These are phyloP conservation scores for Bradypus variegatus DNA, from an alignment of 2,797 vertebrate genomes.

Conservation along the genomic window DNA sequence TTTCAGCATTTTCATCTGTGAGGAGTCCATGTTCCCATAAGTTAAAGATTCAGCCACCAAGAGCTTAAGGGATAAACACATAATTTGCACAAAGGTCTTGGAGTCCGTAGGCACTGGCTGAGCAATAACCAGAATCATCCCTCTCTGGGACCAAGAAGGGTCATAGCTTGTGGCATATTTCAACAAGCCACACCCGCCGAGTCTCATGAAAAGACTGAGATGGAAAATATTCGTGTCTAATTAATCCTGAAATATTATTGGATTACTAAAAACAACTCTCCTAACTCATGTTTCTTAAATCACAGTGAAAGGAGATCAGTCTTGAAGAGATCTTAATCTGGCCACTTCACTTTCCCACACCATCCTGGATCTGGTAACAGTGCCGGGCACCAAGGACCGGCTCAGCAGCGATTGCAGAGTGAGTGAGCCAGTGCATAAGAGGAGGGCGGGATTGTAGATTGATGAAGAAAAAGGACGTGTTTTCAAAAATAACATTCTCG, in stretches of 20 bases:
- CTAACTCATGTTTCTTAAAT: not conserved
- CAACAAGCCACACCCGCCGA: constrained; percentile 42
- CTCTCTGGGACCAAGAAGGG: constrained; percentile 39
- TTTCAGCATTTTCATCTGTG: constrained; percentile 52
- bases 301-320: not conserved
- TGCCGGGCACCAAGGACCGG: not conserved
- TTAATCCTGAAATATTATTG: constrained; percentile 43
- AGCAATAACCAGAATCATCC: constrained; percentile 65
- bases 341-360: not conserved
- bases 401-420: not conserved
- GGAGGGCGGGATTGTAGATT: not conserved
- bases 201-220: constrained; percentile 38
- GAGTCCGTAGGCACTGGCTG: constrained; percentile 49
- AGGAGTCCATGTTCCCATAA: constrained; percentile 50
- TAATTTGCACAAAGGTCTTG: constrained; percentile 47
- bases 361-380: not conserved
- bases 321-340: not conserved
- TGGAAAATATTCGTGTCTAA: not conserved
- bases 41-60: constrained; percentile 32
- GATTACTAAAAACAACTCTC: not conserved
- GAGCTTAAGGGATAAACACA: constrained; percentile 48
- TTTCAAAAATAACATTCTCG: not conserved
- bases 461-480: not conserved
- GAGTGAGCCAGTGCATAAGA: no score
- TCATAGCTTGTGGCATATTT: constrained; percentile 51